Percentiles rank a stretch among this genome's conserved stretches.
Conservation (phyloP, 2,797 vertebrate genomes). For the Decapterus maruadsi region DNA sequence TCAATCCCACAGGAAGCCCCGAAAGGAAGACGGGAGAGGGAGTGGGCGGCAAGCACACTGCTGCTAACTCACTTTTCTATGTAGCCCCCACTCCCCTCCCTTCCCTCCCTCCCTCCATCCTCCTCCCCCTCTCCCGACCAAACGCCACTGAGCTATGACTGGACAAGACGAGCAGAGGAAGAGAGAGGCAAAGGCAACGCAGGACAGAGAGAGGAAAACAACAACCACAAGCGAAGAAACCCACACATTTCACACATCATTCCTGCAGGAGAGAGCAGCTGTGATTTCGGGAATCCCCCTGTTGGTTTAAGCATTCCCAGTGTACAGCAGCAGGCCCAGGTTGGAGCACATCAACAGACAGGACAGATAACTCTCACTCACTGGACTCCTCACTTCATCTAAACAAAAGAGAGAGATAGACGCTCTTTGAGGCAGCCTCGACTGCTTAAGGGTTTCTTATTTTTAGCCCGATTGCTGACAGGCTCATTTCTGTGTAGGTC, state of each 20-base stretch:
- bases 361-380: slow-evolving; percentile 69
- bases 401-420: slow-evolving; percentile 65
- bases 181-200: slow-evolving; percentile 28
- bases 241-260: slow-evolving; percentile 84
- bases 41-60: slow-evolving; percentile 68
- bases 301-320: slow-evolving; percentile 72
- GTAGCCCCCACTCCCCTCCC: background rate
- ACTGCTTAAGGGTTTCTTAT: slow-evolving; percentile 74
- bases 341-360: slow-evolving; percentile 49
- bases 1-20: slow-evolving; percentile 83
- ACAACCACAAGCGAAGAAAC: slow-evolving; percentile 73
- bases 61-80: slow-evolving; percentile 67
- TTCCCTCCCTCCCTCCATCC: background rate
- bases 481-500: slow-evolving; percentile 63
- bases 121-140: slow-evolving; percentile 19
- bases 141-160: slow-evolving; percentile 61
- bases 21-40: slow-evolving; percentile 75
- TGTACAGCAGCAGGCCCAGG: slow-evolving; percentile 52
- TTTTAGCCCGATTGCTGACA: slow-evolving; percentile 76
- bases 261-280: slow-evolving; percentile 81
- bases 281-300: slow-evolving; percentile 80
- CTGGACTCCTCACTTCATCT: slow-evolving; percentile 54
- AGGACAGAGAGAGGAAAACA: slow-evolving; percentile 56
- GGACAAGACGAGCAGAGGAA: slow-evolving; percentile 65
- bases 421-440: slow-evolving; percentile 58